A percentile compares a stretch with the other conserved stretches of the same genome.
Evolutionary conservation across 1,140 invertebrate genomes (phyloP).

Genomic region (Geopemphigus sp.): DNA sequence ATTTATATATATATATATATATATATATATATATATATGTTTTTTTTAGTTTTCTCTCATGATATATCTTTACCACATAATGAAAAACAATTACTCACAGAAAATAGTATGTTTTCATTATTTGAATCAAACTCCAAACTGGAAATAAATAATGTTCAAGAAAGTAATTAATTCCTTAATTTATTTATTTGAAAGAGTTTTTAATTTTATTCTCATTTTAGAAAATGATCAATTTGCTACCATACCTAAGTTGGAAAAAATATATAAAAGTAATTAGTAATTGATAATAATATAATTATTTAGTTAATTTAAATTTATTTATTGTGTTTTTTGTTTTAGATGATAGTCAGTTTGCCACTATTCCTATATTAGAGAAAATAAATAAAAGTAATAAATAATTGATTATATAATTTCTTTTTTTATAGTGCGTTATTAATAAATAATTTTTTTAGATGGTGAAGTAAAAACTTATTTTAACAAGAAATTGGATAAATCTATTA

Average conservation of each 20-base stretch:
- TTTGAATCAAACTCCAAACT: slow-evolving; percentile 36
- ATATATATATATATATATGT: too few relatives aligned
- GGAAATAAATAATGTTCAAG: neutral
- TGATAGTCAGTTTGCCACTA: too few relatives aligned
- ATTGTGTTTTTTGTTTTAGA: neutral
- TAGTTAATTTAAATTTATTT: neutral
- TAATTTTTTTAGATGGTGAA: slow-evolving; percentile 3
- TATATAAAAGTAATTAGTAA: too few relatives aligned
- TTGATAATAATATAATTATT: too few relatives aligned
- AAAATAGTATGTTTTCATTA: slow-evolving; percentile 10
- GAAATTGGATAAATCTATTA: slow-evolving; percentile 2
- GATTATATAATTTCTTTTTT: neutral
- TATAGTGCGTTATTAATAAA: neutral
- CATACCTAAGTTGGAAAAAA: too few relatives aligned
- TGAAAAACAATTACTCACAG: neutral
- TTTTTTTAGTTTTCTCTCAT: slow-evolving; percentile 25
- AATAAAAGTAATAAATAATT: slow-evolving; percentile 7
- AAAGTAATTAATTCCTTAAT: slow-evolving; percentile 7
- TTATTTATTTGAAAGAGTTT: neutral
- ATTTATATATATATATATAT: too few relatives aligned
- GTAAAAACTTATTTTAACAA: slow-evolving; percentile 38
- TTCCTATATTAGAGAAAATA: too few relatives aligned
- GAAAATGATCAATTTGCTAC: neutral
- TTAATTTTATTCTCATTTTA: neutral
- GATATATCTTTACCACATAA: neutral